These are phyloP conservation scores for Syrphus vitripennis DNA, from an alignment of 2,888 invertebrate species.

Conservation along the genomic window DNA sequence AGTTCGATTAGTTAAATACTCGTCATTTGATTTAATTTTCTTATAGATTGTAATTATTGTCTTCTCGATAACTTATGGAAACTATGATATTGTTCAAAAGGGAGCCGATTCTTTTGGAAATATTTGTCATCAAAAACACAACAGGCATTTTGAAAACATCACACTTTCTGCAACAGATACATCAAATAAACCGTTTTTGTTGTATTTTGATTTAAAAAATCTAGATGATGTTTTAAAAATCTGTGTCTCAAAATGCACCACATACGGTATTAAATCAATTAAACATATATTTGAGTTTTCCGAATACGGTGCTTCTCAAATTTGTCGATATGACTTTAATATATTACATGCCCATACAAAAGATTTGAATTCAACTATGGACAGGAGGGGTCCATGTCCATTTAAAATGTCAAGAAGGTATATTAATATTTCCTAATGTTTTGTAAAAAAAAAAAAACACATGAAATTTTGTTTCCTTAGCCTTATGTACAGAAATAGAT, in stretches of 20 bases:
- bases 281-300: not conserved
- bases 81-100: slow-evolving; percentile 91
- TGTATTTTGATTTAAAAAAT: slow-evolving; percentile 91
- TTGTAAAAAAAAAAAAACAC: too few species aligned
- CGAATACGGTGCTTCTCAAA: not conserved
- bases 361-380: too few species aligned
- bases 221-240: slow-evolving; percentile 90
- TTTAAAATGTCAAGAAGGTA: not conserved
- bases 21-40: not conserved
- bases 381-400: not conserved
- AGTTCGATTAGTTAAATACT: too few species aligned
- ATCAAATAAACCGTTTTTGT: slow-evolving; percentile 88
- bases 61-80: slow-evolving; percentile 83
- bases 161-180: slow-evolving; percentile 91
- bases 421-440: not conserved
- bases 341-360: not conserved
- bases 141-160: slow-evolving; percentile 87
- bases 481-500: not conserved
- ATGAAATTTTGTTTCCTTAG: not conserved
- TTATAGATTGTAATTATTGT: not conserved
- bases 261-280: slow-evolving; percentile 64
- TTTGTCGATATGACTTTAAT: not conserved
- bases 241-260: slow-evolving; percentile 94
- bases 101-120: slow-evolving; percentile 97
- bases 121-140: slow-evolving; percentile 92